These are phyloP conservation scores for Monomorium pharaonis DNA, from an alignment of 1,140 invertebrate genomes.

Conservation along the genomic window DNA sequence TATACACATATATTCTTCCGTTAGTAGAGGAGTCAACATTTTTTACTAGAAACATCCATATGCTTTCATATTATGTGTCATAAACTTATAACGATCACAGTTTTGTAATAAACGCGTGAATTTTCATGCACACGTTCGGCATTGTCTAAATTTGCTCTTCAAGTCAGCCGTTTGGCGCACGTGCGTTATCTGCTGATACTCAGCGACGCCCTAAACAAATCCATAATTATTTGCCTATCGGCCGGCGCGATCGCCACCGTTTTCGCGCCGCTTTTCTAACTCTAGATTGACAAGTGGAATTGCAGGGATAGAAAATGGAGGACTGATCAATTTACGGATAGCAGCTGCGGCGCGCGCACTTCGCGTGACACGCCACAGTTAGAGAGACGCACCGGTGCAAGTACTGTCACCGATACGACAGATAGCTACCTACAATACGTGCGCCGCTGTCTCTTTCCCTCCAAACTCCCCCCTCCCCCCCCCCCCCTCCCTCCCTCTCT, in stretches of 20 bases:
- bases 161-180: background rate
- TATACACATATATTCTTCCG: background rate
- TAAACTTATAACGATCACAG: background rate
- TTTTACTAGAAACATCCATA: background rate
- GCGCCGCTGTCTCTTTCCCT: background rate
- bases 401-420: slow-evolving; percentile 41
- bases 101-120: background rate
- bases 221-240: slow-evolving; percentile 40
- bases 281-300: slow-evolving; percentile 60
- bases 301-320: slow-evolving; percentile 68
- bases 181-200: background rate
- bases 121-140: background rate
- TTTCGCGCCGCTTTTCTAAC: slow-evolving; percentile 32
- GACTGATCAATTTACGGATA: slow-evolving; percentile 78
- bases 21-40: background rate
- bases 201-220: slow-evolving; percentile 16
- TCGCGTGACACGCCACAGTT: slow-evolving; percentile 68
- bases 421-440: slow-evolving; percentile 48
- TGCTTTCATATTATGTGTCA: background rate
- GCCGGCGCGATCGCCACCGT: slow-evolving; percentile 17
- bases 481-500: background rate
- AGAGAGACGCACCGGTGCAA: slow-evolving; percentile 42
- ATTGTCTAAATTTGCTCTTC: background rate
- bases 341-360: slow-evolving; percentile 74
- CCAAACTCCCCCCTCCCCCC: background rate